Evolutionary conservation across 2,113 vertebrate genomes (phyloP), one percentile per base, ranked within the genome.

Genomic region (Dipodomys stephensi): DNA sequence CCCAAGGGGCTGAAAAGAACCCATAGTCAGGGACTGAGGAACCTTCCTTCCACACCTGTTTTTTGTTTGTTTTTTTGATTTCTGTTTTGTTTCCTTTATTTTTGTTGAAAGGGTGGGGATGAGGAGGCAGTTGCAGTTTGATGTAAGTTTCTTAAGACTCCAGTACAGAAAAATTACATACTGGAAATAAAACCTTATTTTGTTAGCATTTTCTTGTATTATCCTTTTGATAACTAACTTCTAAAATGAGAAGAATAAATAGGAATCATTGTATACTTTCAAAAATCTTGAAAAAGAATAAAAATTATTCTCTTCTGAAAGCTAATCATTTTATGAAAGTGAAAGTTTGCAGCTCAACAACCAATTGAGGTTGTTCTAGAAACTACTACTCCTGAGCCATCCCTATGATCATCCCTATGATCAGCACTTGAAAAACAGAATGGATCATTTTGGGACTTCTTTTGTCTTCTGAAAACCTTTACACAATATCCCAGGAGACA

Each of bases 381-480:
- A 86, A 65, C 62, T 49, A 18, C 65, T 68, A 60, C 46, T 69
- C 30, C 57, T 46, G 73, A 62, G 60, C 19, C 19, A 72, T 74
- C 57, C n/a, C 20, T 73, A 76, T 46, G 35, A 39, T 67, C 60
- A 65, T 64, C 13, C 39, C 39, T 39, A 39, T 57, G 49, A 88
- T 39, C 39, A 39, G 39, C 39, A 39, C 22, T 60, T 62, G 10
- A 73, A 72, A 87, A 73, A 80, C 62, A 53, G 32, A 53, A 94
- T 20, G 60, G 20, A 68, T 6, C 39, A 49, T 77, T 49, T 73
- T 11, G 74, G 15, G 82, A 78, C 8, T 86, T 83, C 69, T 30
- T 73, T 93, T 72, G 78, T 88, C 74, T 68, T 80, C 44, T 83
- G 78, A 87, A 94, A 93, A 80, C 49, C 69, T 57, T 77, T 32